phyloP scores from a whole-genome alignment of 2,888 invertebrate genomes.

The Leptopterna dolabrata region DNA sequence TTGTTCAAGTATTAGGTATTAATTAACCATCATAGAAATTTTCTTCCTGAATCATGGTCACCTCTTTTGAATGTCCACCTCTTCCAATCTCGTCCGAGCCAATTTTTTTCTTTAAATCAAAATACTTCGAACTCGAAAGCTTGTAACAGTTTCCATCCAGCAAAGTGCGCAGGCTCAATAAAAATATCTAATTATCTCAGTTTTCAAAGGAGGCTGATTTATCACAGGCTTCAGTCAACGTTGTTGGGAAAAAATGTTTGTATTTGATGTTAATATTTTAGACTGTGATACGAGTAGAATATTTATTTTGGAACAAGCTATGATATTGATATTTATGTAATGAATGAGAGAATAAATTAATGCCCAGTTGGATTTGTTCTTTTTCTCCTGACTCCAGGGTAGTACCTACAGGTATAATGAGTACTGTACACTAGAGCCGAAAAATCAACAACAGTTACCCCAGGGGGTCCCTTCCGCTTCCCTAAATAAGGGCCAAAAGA shows the following conservation, averaged over 20 bases:
- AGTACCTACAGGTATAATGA: too few species aligned
- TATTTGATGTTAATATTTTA: not conserved
- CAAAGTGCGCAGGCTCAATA: not conserved
- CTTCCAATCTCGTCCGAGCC: not conserved
- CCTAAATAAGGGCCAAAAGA: too few species aligned
- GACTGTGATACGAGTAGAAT: conserved; percentile 27
- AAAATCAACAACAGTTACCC: too few species aligned
- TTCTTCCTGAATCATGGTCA: not conserved
- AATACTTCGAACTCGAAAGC: not conserved
- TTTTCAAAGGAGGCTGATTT: not conserved
- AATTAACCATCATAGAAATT: too few species aligned
- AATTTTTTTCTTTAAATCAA: not conserved
- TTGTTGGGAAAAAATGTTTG: not conserved
- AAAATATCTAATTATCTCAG: not conserved
- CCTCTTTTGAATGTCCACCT: not conserved
- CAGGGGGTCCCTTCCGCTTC: too few species aligned
- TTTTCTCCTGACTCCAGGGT: not conserved
- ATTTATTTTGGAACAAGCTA: conserved; percentile 30
- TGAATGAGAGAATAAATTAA: not conserved
- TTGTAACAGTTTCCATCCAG: not conserved
- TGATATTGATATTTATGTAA: conserved; percentile 16
- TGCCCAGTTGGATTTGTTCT: not conserved
- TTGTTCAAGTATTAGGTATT: too few species aligned
- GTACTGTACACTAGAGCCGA: too few species aligned
- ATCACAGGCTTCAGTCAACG: not conserved